Evolutionary conservation across 2,797 vertebrate species (phyloP).

Genomic region (Diplodus puntazzo): DNA sequence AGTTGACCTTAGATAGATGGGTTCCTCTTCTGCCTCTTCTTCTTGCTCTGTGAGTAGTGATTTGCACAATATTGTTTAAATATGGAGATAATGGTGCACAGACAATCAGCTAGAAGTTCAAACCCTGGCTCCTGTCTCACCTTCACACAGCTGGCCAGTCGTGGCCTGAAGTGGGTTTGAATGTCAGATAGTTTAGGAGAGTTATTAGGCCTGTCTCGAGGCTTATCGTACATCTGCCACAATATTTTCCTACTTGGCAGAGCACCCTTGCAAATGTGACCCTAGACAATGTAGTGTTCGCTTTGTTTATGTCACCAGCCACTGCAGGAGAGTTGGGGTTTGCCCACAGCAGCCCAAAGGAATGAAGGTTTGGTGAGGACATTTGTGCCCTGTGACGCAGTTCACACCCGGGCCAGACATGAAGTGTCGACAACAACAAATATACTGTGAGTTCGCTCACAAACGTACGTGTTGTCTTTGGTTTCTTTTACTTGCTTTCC

Average conservation of each 20-base stretch:
- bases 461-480: neutral
- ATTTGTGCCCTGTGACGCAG: neutral
- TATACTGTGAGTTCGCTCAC: constrained; percentile 30
- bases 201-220: too few relatives aligned
- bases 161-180: neutral
- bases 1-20: neutral
- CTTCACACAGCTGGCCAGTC: neutral
- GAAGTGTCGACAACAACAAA: constrained; percentile 22
- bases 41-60: neutral
- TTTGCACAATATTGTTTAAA: neutral
- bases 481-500: constrained; percentile 31
- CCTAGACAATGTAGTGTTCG: neutral
- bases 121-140: neutral
- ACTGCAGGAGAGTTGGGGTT: neutral
- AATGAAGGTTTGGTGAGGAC: neutral
- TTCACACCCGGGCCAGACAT: constrained; percentile 20
- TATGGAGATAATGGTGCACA: neutral
- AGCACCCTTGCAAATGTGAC: neutral
- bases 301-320: neutral
- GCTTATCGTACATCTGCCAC: too few relatives aligned
- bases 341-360: neutral
- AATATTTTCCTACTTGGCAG: neutral
- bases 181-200: neutral
- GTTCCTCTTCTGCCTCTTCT: neutral
- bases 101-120: neutral